Evolutionary conservation across 2,888 invertebrate genomes (phyloP).

Genomic region (Luperina testacea): DNA sequence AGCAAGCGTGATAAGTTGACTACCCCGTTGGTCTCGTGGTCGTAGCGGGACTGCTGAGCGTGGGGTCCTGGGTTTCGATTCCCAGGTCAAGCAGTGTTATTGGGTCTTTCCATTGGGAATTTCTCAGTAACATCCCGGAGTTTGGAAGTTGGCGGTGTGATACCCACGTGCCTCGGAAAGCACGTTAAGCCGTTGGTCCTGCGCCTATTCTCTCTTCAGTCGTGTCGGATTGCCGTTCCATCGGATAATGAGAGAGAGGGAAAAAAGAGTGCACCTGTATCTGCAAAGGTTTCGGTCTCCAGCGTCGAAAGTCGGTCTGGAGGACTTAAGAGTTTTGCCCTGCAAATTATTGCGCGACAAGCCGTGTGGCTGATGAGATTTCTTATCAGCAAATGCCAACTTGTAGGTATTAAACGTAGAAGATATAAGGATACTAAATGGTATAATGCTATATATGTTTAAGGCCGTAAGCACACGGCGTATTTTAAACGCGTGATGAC

Average conservation of each 20-base stretch:
- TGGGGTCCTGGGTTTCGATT: neutral
- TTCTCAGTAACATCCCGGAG: neutral
- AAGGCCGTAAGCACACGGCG: too few relatives aligned
- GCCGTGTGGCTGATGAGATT: too few relatives aligned
- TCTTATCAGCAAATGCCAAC: too few relatives aligned
- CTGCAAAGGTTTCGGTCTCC: neutral
- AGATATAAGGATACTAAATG: neutral
- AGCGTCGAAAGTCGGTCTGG: too few relatives aligned
- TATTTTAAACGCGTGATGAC: too few relatives aligned
- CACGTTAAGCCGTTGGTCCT: too few relatives aligned
- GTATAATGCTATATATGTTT: neutral
- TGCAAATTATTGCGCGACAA: neutral
- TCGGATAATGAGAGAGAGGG: neutral
- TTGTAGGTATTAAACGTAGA: too few relatives aligned
- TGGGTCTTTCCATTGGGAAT: neutral
- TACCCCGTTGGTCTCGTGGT: neutral
- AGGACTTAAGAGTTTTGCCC: neutral
- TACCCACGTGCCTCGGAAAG: neutral
- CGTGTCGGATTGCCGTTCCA: too few relatives aligned
- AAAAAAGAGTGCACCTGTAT: neutral
- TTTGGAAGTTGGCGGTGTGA: neutral
- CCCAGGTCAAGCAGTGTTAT: neutral
- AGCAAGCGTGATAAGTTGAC: neutral
- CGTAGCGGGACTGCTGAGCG: neutral
- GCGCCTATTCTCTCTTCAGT: neutral